Base-by-base conservation (phyloP, 2,888 invertebrate species). In the Heliconius sara region DNA sequence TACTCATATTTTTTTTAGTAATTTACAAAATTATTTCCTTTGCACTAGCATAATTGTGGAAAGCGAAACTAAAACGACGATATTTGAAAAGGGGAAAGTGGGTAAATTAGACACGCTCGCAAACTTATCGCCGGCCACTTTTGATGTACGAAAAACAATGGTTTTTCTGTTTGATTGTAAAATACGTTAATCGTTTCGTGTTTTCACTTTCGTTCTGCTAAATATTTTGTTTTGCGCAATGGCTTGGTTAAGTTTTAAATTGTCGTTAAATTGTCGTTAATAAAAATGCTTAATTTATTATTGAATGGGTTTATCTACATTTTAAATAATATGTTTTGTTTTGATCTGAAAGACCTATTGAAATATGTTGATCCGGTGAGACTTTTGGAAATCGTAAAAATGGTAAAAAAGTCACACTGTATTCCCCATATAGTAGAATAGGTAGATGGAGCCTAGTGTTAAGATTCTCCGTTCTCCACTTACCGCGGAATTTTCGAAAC, bases 1-100 rank as follows among this genome's bases (percentile, higher is more conserved):
- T 9, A 22, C 34, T 19, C 34, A 34, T 34, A 34, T n/a, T 10
- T 30, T 19, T 67, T 68, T 34, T 39, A n/a, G 1, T 39, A 22
- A 83, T 83, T 83, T 79, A 81, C 57, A 25, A 68, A 60, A 30
- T 57, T n/a, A 25, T 57, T 70, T 27, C 66, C 60, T 60, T 77
- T 75, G 7, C 84, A 87, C 87, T 88, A 81, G 87, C 88, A 85
- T 91, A 91, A 87, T 88, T 81, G 88, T 88, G 86, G 91, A 91
- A 91, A 91, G 91, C 89, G 84, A 85, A 85, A 86, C 82, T 86
- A 87, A 80, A 86, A 83, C 84, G 85, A 85, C 81, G 84, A 86
- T 84, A 80, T 84, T 82, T 83, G 79, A 83, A 84, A 84, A 82
- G 87, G 47, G 84, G 91, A 91, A 92, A 92, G 91, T 88, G 83